Base-by-base conservation (phyloP, 2,797 vertebrate genomes). In the Rhyacichthys aspro region DNA sequence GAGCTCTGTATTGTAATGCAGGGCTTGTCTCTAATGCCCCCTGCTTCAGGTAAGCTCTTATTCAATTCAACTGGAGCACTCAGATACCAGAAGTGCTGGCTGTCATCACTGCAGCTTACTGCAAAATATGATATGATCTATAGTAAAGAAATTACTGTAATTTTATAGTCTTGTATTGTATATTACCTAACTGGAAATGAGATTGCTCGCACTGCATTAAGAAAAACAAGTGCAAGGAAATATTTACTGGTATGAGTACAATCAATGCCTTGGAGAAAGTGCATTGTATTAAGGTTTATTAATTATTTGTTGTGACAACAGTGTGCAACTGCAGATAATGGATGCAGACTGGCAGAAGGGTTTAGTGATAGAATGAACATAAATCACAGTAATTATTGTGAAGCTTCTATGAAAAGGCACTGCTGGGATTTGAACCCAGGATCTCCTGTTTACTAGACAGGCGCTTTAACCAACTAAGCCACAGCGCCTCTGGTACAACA, bases 1-100 rank as follows among this genome's bases (percentile, higher is more conserved):
- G 7, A 43, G 16, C 32, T 44, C n/a, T 23, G 23, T 14, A 65
- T 9, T 43, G 11, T 9, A 11, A 15, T 14, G 43, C 23, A 52
- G 11, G 42, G 32, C n/a, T 73, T 38, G 7, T 46, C 58, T 67
- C 55, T 74, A 34, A 43, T 58, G 67, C 63, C 76, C 59, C 50
- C 68, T 78, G 52, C 72, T 59, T 49, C 43, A 12, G 41, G 67
- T 33, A 67, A 59, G 28, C 19, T 17, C 1, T 37, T 54, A 67
- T 37, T 76, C 59, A 73, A 67, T 45, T 10, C 41, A 56, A 71
- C 63, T 71, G 74, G 74, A 78, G 70, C 52, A 57, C 39, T 37
- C 15, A 55, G 43, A 43, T 15, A 16, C 9, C 11, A 41, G 23
- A 33, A 9, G 34, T 8, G n/a, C 36, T 12, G 11, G 14, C 41